A percentile compares a stretch with the other conserved stretches of the same genome.
Evolutionary conservation across 2,797 vertebrate species (phyloP).

Genomic region (Enteromius argenteus): DNA sequence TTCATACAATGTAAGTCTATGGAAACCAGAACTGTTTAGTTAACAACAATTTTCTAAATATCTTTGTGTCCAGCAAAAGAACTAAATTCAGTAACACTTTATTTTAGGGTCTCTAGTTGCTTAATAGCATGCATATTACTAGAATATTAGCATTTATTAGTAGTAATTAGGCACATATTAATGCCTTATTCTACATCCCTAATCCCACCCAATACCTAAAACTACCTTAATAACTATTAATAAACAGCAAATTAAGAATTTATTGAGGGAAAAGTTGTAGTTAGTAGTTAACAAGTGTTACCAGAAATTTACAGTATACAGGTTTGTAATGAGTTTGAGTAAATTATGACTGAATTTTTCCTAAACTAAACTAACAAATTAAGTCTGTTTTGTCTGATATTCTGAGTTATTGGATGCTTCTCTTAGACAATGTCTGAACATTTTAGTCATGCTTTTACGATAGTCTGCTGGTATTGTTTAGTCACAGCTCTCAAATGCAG

Average conservation of each 20-base stretch:
- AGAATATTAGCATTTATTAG: too few relatives aligned
- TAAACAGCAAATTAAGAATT: too few relatives aligned
- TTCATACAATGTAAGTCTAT: background rate
- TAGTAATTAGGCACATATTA: too few relatives aligned
- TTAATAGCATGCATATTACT: too few relatives aligned
- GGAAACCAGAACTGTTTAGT: background rate
- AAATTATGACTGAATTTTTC: background rate
- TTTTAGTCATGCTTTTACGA: background rate
- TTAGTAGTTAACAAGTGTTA: too few relatives aligned
- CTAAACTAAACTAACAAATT: background rate
- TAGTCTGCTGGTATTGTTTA: background rate
- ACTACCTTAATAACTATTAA: too few relatives aligned
- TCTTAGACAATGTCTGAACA: background rate
- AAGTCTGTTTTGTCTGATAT: background rate
- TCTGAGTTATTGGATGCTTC: background rate
- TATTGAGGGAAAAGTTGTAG: too few relatives aligned
- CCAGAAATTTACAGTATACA: background rate
- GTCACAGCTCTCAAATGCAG: constrained; percentile 1
- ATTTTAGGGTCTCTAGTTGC: too few relatives aligned
- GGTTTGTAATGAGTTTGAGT: background rate
- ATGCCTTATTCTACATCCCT: too few relatives aligned
- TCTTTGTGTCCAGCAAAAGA: background rate
- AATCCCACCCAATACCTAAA: too few relatives aligned
- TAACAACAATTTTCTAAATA: background rate
- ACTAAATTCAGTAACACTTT: background rate